These are phyloP conservation scores for Galeopterus variegatus DNA, from an alignment of 2,113 vertebrate species.

Conservation along the genomic window DNA sequence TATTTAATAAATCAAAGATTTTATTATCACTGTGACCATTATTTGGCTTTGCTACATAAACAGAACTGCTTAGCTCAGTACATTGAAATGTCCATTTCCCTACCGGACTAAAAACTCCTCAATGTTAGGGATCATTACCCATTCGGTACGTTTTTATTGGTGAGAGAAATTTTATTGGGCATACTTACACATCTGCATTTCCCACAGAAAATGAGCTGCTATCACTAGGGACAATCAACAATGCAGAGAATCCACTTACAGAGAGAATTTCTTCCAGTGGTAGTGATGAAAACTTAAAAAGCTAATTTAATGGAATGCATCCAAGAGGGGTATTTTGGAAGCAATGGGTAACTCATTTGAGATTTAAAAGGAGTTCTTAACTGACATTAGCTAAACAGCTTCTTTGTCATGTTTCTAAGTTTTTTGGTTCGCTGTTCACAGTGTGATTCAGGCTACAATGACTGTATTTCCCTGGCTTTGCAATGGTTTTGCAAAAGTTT, in stretches of 20 bases:
- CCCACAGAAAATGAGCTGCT: background rate
- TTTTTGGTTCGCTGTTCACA: background rate
- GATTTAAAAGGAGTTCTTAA: conserved; percentile 28
- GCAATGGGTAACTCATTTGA: conserved; percentile 6
- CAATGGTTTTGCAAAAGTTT: background rate
- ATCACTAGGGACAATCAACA: background rate
- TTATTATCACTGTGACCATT: background rate
- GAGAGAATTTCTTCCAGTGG: background rate
- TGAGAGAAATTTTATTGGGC: background rate
- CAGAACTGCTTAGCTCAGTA: background rate
- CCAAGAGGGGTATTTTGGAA: conserved; percentile 40
- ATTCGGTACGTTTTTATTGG: background rate
- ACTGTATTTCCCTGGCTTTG: background rate
- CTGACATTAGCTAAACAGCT: conserved; percentile 6
- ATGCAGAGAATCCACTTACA: background rate
- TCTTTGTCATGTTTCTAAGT: conserved; percentile 25
- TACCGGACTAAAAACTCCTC: background rate
- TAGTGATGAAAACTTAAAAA: background rate
- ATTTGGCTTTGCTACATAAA: background rate
- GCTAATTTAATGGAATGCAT: background rate
- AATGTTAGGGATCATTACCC: background rate
- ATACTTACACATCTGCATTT: background rate
- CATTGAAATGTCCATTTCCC: background rate
- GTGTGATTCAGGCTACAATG: background rate
- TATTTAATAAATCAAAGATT: conserved; percentile 32